Percentiles rank a stretch among this genome's conserved stretches.
These are phyloP conservation scores for Gnatocerus cornutus DNA, from an alignment of 2,888 invertebrate species.

Conservation along the genomic window DNA sequence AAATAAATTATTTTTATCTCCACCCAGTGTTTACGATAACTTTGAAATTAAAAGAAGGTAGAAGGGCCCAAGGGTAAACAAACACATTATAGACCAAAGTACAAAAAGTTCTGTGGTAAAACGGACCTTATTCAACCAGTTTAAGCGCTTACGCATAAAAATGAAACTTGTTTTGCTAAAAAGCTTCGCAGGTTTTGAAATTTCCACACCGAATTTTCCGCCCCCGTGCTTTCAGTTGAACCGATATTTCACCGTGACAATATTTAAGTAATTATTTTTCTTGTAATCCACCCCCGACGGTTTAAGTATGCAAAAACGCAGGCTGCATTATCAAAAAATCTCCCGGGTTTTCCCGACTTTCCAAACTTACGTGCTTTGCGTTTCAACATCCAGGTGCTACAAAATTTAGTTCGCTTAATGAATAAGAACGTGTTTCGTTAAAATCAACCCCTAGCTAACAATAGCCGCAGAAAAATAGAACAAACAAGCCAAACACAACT, in stretches of 20 bases:
- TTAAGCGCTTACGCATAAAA: too few species aligned
- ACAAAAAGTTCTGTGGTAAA: too few species aligned
- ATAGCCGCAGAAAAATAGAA: conserved; percentile 1
- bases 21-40: conserved; percentile 32
- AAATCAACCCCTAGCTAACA: not conserved
- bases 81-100: not conserved
- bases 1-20: conserved; percentile 37
- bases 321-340: conserved; percentile 1
- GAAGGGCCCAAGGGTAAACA: not conserved
- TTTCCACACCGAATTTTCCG: too few species aligned
- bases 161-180: too few species aligned
- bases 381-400: not conserved
- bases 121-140: too few species aligned
- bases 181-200: too few species aligned
- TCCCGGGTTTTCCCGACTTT: conserved; percentile 7
- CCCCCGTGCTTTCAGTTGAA: too few species aligned
- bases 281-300: too few species aligned
- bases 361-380: conserved; percentile 6
- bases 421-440: not conserved
- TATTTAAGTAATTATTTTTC: too few species aligned
- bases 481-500: not conserved
- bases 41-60: not conserved
- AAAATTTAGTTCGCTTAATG: conserved; percentile 2
- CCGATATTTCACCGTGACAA: too few species aligned
- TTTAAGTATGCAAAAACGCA: conserved; percentile 1